Percentiles rank a stretch among this genome's conserved stretches.
These are phyloP conservation scores for Frankliniella intonsa DNA, from an alignment of 2,888 invertebrate species.

Conservation along the genomic window DNA sequence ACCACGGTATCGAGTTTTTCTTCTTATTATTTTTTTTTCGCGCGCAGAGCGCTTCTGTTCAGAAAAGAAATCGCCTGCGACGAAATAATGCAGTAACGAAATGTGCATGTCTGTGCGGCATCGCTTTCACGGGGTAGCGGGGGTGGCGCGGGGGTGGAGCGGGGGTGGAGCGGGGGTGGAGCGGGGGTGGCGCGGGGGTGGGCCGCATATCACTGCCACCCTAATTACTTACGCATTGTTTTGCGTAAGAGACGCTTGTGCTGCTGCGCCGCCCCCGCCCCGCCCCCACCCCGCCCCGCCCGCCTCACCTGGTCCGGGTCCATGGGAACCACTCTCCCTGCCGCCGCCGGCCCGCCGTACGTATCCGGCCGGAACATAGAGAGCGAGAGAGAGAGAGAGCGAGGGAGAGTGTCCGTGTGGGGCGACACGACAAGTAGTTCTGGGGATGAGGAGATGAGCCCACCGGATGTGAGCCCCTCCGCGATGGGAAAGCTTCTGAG, in stretches of 20 bases:
- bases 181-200: not conserved
- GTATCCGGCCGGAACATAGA: constrained; percentile 30
- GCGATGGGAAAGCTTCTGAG: too few relatives aligned
- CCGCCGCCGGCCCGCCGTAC: too few relatives aligned
- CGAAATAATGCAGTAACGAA: too few relatives aligned
- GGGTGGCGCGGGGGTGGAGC: not conserved
- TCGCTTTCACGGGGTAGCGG: not conserved
- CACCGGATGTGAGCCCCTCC: not conserved
- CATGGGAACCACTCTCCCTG: constrained; percentile 31
- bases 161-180: not conserved
- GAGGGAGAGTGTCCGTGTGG: not conserved
- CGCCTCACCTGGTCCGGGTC: not conserved
- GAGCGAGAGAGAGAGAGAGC: constrained; percentile 38
- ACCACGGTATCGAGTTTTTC: too few relatives aligned
- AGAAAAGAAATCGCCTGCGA: too few relatives aligned
- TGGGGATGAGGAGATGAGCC: not conserved
- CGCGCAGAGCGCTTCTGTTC: too few relatives aligned
- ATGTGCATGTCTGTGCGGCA: not conserved
- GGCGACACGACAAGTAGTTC: too few relatives aligned
- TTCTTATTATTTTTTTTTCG: too few relatives aligned
- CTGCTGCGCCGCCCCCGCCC: constrained; percentile 3
- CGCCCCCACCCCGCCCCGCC: not conserved
- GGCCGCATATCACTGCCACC: constrained; percentile 31
- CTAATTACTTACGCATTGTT: constrained; percentile 35
- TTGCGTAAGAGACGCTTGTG: constrained; percentile 36